phyloP scores from a whole-genome alignment of 1,140 invertebrate species.

The Ctenoplectra terminalis region DNA sequence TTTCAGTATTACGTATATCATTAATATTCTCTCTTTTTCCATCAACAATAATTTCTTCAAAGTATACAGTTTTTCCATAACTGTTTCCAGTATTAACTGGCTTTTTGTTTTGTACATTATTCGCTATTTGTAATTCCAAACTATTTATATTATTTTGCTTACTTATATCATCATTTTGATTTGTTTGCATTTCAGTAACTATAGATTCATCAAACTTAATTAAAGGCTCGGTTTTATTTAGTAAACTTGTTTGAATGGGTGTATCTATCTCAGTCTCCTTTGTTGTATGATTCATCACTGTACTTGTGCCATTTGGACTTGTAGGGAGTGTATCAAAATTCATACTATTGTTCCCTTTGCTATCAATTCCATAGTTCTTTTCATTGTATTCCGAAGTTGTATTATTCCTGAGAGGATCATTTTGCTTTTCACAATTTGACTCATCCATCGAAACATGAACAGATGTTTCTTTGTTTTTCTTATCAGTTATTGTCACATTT shows the following conservation, averaged over 20 bases:
- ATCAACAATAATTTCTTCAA: constrained; percentile 80
- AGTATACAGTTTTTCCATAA: constrained; percentile 78
- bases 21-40: constrained; percentile 77
- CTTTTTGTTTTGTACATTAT: constrained; percentile 78
- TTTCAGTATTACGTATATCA: constrained; percentile 72
- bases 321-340: constrained; percentile 58
- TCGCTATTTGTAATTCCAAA: constrained; percentile 72
- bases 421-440: constrained; percentile 65
- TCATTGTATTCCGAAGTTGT: constrained; percentile 44
- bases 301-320: constrained; percentile 60
- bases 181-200: constrained; percentile 63
- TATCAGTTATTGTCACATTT: constrained; percentile 80
- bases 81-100: constrained; percentile 68
- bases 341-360: constrained; percentile 70
- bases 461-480: constrained; percentile 62
- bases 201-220: constrained; percentile 77
- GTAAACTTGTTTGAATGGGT: constrained; percentile 65
- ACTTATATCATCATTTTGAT: constrained; percentile 74
- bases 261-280: constrained; percentile 67
- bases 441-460: constrained; percentile 60
- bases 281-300: constrained; percentile 43
- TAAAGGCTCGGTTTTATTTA: constrained; percentile 74
- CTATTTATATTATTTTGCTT: constrained; percentile 74
- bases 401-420: constrained; percentile 72
- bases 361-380: constrained; percentile 61